Base-by-base conservation (phyloP, 23 tunicate species). In the Halocynthia roretzi region DNA sequence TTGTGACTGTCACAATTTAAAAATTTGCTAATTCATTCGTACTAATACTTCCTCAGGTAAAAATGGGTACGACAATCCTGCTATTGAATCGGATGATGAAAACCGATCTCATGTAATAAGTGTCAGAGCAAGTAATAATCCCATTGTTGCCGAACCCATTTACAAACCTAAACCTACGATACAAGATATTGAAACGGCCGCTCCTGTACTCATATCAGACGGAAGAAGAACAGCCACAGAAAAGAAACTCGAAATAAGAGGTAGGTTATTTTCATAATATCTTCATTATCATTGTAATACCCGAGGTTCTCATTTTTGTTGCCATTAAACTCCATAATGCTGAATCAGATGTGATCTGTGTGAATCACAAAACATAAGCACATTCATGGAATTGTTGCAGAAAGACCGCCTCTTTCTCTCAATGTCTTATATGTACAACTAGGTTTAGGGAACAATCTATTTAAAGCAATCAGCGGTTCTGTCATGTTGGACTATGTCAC, bases 21-120 rank as follows among this genome's bases (percentile, higher is more conserved):
- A 15, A 18, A 2, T 50, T 50, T 14, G 62, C 15, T 40, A 5
- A 12, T 12, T 52, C 77, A 15, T 51, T 72, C 44, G 2, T 19
- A 53, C 22, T n/a, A 22, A 22, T 68, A 7, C 14, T 72, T 56
- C 14, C 54, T 60, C 78, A 74, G 78, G 60, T 11, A 74, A 74
- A 74, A 82, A 86, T 54, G 87, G 82, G 0, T 89, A 89, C 63
- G 88, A 83, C 73, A 89, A 89, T 69, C 83, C 81, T 17, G 85
- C 79, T 66, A 54, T 89, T 10, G 96, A 89, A 75, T 69, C 74
- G 7, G 96, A 89, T 57, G 93, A 87, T 12, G 87, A 87, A 71
- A 75, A 51, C 10, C 65, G 60, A 14, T 77, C 93, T 22, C 82
- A 20, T 40, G 82, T 82, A 52, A 84, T 83, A 12, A 85, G 71